Evolutionary conservation across 2,113 vertebrate genomes (phyloP).

Genomic region (Rhinogobius similis): DNA sequence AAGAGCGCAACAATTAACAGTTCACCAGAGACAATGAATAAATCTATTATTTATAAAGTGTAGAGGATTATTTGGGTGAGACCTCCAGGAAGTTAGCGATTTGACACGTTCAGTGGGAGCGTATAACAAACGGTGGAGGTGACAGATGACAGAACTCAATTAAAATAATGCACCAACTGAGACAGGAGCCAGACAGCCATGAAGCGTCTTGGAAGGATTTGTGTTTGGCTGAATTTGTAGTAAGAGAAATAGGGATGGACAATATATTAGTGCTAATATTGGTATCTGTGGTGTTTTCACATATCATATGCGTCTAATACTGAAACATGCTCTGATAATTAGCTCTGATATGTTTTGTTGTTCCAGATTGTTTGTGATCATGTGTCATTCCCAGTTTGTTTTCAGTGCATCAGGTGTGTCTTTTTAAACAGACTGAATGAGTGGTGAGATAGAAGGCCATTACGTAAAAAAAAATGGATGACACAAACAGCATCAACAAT

Average conservation of each 20-base stretch:
- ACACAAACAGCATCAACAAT: too few relatives aligned
- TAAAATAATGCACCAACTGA: slow-evolving; percentile 12
- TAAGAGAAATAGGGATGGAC: slow-evolving; percentile 3
- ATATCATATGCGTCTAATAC: too few relatives aligned
- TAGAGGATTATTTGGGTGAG: not conserved
- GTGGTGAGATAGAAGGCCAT: too few relatives aligned
- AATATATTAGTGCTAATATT: not conserved
- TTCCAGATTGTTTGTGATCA: too few relatives aligned
- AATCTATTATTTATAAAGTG: slow-evolving; percentile 5
- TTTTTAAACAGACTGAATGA: too few relatives aligned
- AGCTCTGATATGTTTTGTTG: too few relatives aligned
- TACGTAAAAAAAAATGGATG: too few relatives aligned
- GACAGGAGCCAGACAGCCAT: slow-evolving; percentile 3
- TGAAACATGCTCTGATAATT: too few relatives aligned
- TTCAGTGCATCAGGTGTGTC: too few relatives aligned
- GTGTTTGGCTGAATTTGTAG: not conserved
- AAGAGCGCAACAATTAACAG: not conserved
- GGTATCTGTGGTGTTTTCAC: not conserved
- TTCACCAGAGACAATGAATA: slow-evolving; percentile 2
- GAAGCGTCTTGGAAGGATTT: slow-evolving; percentile 9
- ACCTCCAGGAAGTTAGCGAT: slow-evolving; percentile 20
- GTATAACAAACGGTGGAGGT: not conserved
- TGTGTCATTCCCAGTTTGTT: not conserved
- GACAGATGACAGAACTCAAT: slow-evolving; percentile 24
- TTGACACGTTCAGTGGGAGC: slow-evolving; percentile 28